These are phyloP conservation scores for Apistogramma diplotaenia DNA, from an alignment of 2,113 vertebrate genomes.

Conservation along the genomic window DNA sequence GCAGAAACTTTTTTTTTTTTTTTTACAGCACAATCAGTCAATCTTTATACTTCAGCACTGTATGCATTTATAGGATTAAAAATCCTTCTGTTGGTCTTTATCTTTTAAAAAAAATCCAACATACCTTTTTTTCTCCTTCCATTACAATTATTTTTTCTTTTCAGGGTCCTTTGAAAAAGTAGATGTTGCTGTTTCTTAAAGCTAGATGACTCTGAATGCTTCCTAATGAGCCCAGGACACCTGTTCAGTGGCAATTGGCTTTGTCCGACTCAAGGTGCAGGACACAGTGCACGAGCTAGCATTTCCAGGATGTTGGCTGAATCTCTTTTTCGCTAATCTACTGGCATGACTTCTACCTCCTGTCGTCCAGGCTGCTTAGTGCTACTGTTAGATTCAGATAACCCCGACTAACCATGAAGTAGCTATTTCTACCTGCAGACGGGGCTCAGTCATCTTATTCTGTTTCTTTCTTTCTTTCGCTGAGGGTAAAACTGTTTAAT, in stretches of 20 bases:
- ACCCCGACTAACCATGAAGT: not conserved
- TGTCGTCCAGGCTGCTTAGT: constrained; percentile 24
- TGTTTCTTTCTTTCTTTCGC: not conserved
- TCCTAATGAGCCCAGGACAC: constrained; percentile 59
- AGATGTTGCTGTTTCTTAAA: not conserved
- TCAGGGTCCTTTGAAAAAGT: constrained; percentile 4
- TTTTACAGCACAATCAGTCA: not conserved
- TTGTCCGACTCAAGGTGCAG: constrained; percentile 45
- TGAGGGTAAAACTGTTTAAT: not conserved
- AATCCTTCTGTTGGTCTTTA: not conserved
- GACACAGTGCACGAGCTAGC: constrained; percentile 36
- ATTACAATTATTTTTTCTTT: constrained; percentile 29
- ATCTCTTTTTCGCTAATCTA: constrained; percentile 62
- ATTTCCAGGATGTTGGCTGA: constrained; percentile 16
- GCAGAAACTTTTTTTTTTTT: not conserved
- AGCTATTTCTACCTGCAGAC: not conserved
- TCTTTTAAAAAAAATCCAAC: too few relatives aligned
- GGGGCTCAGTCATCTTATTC: not conserved
- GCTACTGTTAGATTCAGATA: constrained; percentile 4
- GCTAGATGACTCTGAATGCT: constrained; percentile 14
- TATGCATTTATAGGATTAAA: not conserved
- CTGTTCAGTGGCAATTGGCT: constrained; percentile 60
- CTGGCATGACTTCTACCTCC: constrained; percentile 40
- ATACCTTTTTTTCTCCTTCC: constrained; percentile 64
- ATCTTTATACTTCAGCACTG: not conserved